Evolutionary conservation across 2,888 invertebrate species (phyloP).

Genomic region (Shargacucullia verbasci): DNA sequence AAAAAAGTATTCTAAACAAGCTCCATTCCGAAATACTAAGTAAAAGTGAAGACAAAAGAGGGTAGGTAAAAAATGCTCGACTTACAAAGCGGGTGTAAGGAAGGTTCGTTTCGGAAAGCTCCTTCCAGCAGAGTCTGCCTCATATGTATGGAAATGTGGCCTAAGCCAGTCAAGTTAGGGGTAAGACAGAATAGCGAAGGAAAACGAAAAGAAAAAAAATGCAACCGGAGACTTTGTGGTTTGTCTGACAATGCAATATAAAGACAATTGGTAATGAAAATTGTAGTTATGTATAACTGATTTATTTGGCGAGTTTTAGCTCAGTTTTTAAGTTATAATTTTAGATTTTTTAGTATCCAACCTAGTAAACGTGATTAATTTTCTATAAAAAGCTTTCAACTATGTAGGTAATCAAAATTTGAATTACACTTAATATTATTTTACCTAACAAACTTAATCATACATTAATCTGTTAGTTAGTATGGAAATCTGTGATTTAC

Average conservation of each 20-base stretch:
- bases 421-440: too few species aligned
- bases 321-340: too few species aligned
- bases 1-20: conserved; percentile 43
- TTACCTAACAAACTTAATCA: too few species aligned
- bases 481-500: conserved; percentile 65
- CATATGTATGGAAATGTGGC: conserved; percentile 85
- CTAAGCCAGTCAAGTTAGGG: conserved; percentile 59
- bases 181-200: conserved; percentile 5
- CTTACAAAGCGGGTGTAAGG: conserved; percentile 52
- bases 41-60: conserved; percentile 51
- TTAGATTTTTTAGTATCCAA: too few species aligned
- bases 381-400: too few species aligned
- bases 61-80: conserved; percentile 40
- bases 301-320: too few species aligned
- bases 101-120: conserved; percentile 56
- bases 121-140: conserved; percentile 67
- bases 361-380: too few species aligned
- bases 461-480: conserved; percentile 36
- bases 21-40: conserved; percentile 36
- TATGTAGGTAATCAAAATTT: too few species aligned
- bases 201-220: not conserved
- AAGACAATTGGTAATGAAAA: too few species aligned
- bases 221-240: not conserved
- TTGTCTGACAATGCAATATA: too few species aligned
- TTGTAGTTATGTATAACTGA: too few species aligned